Base-by-base conservation (phyloP, 2,888 invertebrate species). In the Drosophila algonquin region DNA sequence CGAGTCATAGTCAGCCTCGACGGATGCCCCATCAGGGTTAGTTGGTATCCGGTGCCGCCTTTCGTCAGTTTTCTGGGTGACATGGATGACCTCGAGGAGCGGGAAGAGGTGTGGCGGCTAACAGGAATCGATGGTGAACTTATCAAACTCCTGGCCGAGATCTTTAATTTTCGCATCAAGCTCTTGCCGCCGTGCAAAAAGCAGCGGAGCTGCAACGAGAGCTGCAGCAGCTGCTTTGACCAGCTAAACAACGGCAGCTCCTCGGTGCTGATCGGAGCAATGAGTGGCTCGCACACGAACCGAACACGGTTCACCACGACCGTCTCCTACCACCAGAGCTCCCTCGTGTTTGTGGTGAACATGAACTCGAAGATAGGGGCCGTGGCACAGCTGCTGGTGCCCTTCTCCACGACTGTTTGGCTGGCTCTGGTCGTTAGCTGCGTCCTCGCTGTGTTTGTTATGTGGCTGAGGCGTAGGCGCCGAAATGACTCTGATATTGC, bases 51-150 rank as follows among this genome's bases (percentile, higher is more conserved):
- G 0, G 1, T 80, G 32, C 69, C 77, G 9, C 91, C 91, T 0
- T 71, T 87, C 14, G 54, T 90, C 12, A 70, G 46, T 7, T 91
- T 91, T 47, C 0, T 63, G 0, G 91, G 92, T 0, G 74, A 91
- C 51, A 12, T 3, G 0, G 45, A 46, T 0, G 80, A 88, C 63
- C 63, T 78, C 0, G 69, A 65, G 4, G 72, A 84, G 8, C 59
- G 52, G 0, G 44, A 18, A 1, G 56, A 83, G 46, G 64, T 27
- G n/a, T 51, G 64, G 16, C 85, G 83, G 0, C 68, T 91, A 0
- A 61, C 54, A 1, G 91, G 92, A 2, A 74, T 91, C 32, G 92
- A 92, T 40, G 91, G 90, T 0, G 81, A 83, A 5, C 58, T 91
- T 7, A 67, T 92, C 3, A 84, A 81, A 32, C 0, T 72, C 8